Conservation (phyloP, 2,113 vertebrate species). For the Benitochromis conjunctus region DNA sequence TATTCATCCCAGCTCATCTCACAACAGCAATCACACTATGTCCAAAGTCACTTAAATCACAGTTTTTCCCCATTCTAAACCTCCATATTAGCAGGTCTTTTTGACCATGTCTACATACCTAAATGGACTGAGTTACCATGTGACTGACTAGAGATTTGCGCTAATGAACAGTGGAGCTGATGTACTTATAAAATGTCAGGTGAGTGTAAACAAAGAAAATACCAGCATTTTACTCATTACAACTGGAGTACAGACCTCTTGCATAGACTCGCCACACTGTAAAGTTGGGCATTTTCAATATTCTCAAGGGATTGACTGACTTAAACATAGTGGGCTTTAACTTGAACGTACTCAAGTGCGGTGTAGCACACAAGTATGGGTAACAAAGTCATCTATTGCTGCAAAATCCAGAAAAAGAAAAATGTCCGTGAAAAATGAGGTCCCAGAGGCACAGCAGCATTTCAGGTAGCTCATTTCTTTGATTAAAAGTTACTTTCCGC, state of each 20-base stretch:
- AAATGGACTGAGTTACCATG: background rate
- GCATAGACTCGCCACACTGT: background rate
- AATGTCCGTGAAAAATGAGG: background rate
- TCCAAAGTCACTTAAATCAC: background rate
- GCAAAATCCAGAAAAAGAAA: background rate
- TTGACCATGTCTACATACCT: background rate
- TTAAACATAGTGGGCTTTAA: background rate
- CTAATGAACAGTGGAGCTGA: background rate
- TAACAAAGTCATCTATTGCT: background rate
- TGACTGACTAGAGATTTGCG: background rate
- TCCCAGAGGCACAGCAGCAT: background rate
- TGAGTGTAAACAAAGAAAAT: background rate
- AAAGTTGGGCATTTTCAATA: background rate
- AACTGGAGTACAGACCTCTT: background rate
- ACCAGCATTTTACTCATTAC: background rate
- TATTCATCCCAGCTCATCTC: background rate
- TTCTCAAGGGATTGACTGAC: background rate
- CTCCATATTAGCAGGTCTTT: fast-evolving
- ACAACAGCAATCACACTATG: fast-evolving
- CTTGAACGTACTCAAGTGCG: no score
- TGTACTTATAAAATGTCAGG: background rate
- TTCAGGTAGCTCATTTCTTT: background rate
- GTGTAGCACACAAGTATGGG: background rate
- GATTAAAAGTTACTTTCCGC: background rate
- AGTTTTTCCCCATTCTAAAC: background rate